Conservation (phyloP, 2,888 invertebrate genomes). For the Apamea crenata region DNA sequence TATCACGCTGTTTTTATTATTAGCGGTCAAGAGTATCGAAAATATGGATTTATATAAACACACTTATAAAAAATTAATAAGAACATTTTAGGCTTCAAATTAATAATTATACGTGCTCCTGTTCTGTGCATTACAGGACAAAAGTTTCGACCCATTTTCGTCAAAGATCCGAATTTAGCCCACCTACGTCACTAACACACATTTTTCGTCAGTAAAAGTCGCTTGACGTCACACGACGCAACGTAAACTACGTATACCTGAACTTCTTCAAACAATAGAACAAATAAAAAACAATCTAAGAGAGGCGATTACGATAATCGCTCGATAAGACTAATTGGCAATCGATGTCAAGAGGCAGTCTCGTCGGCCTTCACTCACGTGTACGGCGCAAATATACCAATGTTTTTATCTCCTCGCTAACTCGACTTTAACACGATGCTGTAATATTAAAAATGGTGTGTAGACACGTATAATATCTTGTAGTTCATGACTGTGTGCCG, state of each 20-base stretch:
- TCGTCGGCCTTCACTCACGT: conserved; percentile 63
- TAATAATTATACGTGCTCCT: not conserved
- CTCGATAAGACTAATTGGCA: conserved; percentile 60
- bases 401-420: conserved; percentile 71
- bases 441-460: conserved; percentile 66
- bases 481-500: conserved; percentile 72
- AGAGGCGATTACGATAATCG: conserved; percentile 58
- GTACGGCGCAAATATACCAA: conserved; percentile 63
- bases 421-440: conserved; percentile 66
- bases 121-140: not conserved
- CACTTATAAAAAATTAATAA: not conserved
- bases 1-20: conserved; percentile 23
- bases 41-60: not conserved
- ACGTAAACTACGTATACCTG: conserved; percentile 36
- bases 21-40: not conserved
- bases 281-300: conserved; percentile 43
- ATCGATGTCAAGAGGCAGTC: conserved; percentile 54
- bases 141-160: not conserved
- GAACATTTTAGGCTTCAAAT: not conserved
- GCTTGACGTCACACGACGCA: conserved; percentile 57
- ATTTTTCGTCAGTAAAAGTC: conserved; percentile 22
- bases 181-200: conserved; percentile 11
- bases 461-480: conserved; percentile 67
- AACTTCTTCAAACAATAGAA: conserved; percentile 62
- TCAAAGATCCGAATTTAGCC: not conserved